Conservation (phyloP, 2,888 invertebrate species). For the Phyllotreta cruciferae region DNA sequence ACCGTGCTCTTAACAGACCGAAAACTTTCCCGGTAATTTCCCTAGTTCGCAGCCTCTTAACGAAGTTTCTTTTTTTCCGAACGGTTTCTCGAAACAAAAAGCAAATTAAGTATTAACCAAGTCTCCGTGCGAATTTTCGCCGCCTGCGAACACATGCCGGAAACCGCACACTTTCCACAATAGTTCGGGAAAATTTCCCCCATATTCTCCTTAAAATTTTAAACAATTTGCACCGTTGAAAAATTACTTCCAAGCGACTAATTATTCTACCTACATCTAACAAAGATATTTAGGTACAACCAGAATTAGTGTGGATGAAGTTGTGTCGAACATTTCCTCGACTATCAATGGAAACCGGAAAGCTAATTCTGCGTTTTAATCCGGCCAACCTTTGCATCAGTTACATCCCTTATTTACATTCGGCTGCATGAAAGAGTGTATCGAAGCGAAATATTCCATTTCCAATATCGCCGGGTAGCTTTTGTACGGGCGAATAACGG, state of each 20-base stretch:
- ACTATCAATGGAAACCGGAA: constrained; percentile 7
- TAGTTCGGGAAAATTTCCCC: constrained; percentile 15
- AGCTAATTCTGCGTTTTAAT: constrained; percentile 49
- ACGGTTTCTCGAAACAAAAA: constrained; percentile 20
- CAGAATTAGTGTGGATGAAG: too few relatives aligned
- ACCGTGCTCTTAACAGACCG: constrained; percentile 1
- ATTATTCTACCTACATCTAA: too few relatives aligned
- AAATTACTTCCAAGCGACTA: too few relatives aligned
- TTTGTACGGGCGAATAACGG: constrained; percentile 56
- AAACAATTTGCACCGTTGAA: background rate
- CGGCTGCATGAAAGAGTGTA: constrained; percentile 57
- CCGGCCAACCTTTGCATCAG: constrained; percentile 51
- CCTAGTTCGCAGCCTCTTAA: constrained; percentile 24
- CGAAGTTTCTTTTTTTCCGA: constrained; percentile 22
- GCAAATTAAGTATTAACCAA: constrained; percentile 33
- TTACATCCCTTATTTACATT: constrained; percentile 58
- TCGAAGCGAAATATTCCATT: constrained; percentile 60
- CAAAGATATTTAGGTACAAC: too few relatives aligned
- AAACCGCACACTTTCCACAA: constrained; percentile 26
- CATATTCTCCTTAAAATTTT: background rate
- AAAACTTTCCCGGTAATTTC: constrained; percentile 29
- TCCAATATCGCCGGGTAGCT: constrained; percentile 59
- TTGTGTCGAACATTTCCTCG: background rate
- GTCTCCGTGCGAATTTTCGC: constrained; percentile 36
- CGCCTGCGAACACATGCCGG: constrained; percentile 34